These are phyloP conservation scores for Pterois miles DNA, from an alignment of 2,797 vertebrate genomes.

Conservation along the genomic window DNA sequence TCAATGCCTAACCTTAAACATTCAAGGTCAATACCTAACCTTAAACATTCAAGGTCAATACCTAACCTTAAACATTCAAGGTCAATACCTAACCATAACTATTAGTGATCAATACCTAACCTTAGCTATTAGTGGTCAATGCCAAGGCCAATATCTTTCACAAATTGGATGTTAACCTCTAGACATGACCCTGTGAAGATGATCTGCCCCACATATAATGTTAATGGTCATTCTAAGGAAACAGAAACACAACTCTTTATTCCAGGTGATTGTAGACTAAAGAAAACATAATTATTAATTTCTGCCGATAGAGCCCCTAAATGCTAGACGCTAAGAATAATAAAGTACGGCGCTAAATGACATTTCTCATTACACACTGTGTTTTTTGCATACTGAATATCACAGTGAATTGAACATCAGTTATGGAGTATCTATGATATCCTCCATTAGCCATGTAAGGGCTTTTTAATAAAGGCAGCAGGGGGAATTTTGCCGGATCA, in stretches of 20 bases:
- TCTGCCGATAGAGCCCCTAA: background rate
- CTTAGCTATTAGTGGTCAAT: too few relatives aligned
- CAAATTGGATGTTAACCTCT: too few relatives aligned
- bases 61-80: too few relatives aligned
- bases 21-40: too few relatives aligned
- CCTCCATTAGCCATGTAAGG: conserved; percentile 57
- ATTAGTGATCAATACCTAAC: too few relatives aligned
- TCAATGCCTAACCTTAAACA: too few relatives aligned
- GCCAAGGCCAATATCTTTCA: too few relatives aligned
- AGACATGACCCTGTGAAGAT: too few relatives aligned
- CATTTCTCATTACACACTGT: conserved; percentile 11
- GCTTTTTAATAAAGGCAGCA: conserved; percentile 60
- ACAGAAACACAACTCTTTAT: background rate
- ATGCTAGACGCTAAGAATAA: background rate
- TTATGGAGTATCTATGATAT: conserved; percentile 14
- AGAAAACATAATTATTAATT: background rate
- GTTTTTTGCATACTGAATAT: conserved; percentile 1
- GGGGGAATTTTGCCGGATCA: conserved; percentile 30
- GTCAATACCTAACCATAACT: too few relatives aligned
- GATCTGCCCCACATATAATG: background rate
- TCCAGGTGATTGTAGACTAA: background rate
- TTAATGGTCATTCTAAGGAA: background rate
- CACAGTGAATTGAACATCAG: background rate
- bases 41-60: too few relatives aligned
- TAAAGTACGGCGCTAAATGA: background rate